Evolutionary conservation across 2,113 vertebrate genomes (phyloP), one percentile per base, ranked within the genome.

Genomic region (Notechis scutatus): DNA sequence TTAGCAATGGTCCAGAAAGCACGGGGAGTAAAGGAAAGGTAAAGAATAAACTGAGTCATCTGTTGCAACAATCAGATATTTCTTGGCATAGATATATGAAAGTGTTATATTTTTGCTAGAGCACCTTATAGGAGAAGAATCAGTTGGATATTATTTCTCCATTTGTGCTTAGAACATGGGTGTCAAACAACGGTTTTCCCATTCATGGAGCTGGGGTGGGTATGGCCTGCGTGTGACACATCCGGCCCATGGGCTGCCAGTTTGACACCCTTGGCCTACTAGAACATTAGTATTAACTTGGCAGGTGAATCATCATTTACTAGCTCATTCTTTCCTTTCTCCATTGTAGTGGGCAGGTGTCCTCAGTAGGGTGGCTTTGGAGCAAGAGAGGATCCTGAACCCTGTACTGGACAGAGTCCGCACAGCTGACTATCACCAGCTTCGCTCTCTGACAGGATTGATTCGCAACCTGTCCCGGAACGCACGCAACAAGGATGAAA

Each of bases 351-450:
- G 99, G 99, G 96, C 99, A 0, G 98, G 98, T 0, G 98, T 99
- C 94, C 96, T 99, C 96, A 98, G 98, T 95, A 96, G 97, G 45
- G 98, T 99, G 96, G 98, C 98, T 0, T 94, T 98, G 95, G 99
- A 99, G 94, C 99, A 99, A 97, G 99, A 99, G 96, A 97, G 98
- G 88, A 98, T 99, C 97, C 96, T 99, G 92, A 99, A 99, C 85
- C 97, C 98, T 0, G 97, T 99, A 86, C 95, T 99, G 93, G 98
- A 99, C 95, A 98, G 98, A 0, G 96, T 99, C 15, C 98, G 99
- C 91, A 98, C 97, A 0, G 97, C 98, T 0, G 98, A 97, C 91
- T 98, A 99, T 47, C 95, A 96, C 92, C 98, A 99, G 96, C 97
- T 99, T 92, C 98, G 98, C 89, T 98, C 99, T 0, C 97, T 99